Percentiles rank a stretch among this genome's conserved stretches.
Evolutionary conservation across 2,113 vertebrate species (phyloP).

Genomic region (Trematocara unimaculatum): DNA sequence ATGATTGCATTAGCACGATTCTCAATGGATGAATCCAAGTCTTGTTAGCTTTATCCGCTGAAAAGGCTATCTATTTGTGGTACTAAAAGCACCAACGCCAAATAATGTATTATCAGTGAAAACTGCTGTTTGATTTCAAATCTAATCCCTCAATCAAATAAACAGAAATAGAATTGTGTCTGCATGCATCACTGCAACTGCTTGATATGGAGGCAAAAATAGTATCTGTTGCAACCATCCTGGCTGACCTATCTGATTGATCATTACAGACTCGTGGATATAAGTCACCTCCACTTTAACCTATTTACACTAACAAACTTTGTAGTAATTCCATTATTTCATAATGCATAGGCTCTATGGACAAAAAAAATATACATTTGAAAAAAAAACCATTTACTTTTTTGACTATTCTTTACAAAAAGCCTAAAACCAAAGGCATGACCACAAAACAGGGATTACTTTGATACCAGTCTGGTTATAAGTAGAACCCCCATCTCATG

Average conservation of each 20-base stretch:
- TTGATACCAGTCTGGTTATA: background rate
- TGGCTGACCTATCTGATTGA: background rate
- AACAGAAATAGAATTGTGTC: background rate
- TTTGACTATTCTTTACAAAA: background rate
- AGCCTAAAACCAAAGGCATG: background rate
- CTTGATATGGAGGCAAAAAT: background rate
- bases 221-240: background rate
- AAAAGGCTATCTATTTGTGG: slow-evolving; percentile 9
- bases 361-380: background rate
- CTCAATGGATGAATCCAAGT: background rate
- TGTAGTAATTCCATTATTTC: background rate
- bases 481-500: background rate
- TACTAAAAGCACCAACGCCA: background rate
- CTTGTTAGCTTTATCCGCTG: background rate
- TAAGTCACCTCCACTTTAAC: background rate
- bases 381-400: rapidly evolving
- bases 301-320: background rate
- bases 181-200: background rate
- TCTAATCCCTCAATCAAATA: slow-evolving; percentile 17
- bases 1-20: background rate
- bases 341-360: background rate
- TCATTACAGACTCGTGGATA: background rate
- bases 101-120: slow-evolving; percentile 8
- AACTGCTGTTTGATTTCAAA: background rate
- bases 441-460: background rate